Evolutionary conservation across 2,797 vertebrate genomes (phyloP), one percentile per base, ranked within the genome.

Genomic region (Cryptoprocta ferox): DNA sequence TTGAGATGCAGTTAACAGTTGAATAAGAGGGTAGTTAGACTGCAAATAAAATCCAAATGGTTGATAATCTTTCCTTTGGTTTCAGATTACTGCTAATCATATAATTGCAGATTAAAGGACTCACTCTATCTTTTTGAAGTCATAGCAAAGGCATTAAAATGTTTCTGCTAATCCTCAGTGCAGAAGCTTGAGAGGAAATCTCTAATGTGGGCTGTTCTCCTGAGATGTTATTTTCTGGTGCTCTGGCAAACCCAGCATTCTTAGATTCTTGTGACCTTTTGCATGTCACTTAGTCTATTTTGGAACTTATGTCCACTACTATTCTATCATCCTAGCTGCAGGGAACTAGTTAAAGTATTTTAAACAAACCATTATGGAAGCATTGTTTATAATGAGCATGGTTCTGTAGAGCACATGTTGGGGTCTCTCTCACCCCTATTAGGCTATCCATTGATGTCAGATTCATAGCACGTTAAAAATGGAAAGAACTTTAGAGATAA

Each of bases 71-170:
- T 80, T 59, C 37, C 45, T 56, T 97, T 97, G 95, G 18, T 90
- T 98, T 98, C 82, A 97, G 96, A 96, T 98, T 97, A 90, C 61
- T 93, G 71, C 53, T 95, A 97, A 97, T 83, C 75, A 97, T 80
- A 96, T 59, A 97, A 95, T 0, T 96, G 75, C 28, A 65, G 91
- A 89, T 98, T 97, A 84, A 95, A 96, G 71, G 68, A 71, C 26
- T 97, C 42, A 50, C 35, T 98, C 32, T 96, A 21, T 56, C 12
- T 13, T 97, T 98, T 96, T 94, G 94, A 98, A 95, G 92, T 93
- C 42, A 79, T 0, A 19, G 78, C 63, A 83, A 93, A 81, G 70
- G 30, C 48, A 97, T 70, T 94, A 59, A 81, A 89, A 35, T 48
- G 91, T 82, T 96, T 97, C 96, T 97, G 86, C 48, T 97, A 87